Percentiles rank a stretch among this genome's conserved stretches.
phyloP scores from a whole-genome alignment of 2,797 vertebrate genomes.

The Ambastaia sidthimunki region DNA sequence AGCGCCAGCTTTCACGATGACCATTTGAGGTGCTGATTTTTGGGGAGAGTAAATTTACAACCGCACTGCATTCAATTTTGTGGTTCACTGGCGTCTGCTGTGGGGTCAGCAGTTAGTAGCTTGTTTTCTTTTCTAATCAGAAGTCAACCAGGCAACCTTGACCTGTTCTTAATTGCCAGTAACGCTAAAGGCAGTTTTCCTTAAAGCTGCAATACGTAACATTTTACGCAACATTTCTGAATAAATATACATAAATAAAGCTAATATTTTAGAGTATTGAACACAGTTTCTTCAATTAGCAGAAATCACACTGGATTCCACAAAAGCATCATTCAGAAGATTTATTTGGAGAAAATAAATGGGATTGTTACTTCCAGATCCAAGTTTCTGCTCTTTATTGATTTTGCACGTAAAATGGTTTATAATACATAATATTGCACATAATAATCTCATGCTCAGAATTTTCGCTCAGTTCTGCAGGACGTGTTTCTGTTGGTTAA shows the following conservation, averaged over 20 bases:
- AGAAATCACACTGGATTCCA: too few relatives aligned
- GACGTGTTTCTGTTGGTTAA: conserved; percentile 28
- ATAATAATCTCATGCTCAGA: not conserved
- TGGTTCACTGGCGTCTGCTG: conserved; percentile 57
- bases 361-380: not conserved
- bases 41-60: conserved; percentile 52
- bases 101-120: conserved; percentile 51
- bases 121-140: conserved; percentile 53
- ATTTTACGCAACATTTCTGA: too few relatives aligned
- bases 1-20: conserved; percentile 39
- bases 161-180: conserved; percentile 28
- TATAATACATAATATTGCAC: not conserved
- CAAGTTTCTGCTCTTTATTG: not conserved
- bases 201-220: not conserved
- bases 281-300: too few relatives aligned
- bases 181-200: conserved; percentile 1
- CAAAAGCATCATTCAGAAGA: too few relatives aligned
- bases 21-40: conserved; percentile 59
- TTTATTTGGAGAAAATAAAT: not conserved
- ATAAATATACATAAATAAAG: too few relatives aligned
- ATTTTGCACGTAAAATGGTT: not conserved
- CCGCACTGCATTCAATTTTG: conserved; percentile 57
- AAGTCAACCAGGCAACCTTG: conserved; percentile 50
- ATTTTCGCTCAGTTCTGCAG: conserved; percentile 30
- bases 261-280: too few relatives aligned